A percentile compares a stretch with the other conserved stretches of the same genome.
These are phyloP conservation scores for Rhincodon typus DNA, from an alignment of 2,797 vertebrate species.

Conservation along the genomic window DNA sequence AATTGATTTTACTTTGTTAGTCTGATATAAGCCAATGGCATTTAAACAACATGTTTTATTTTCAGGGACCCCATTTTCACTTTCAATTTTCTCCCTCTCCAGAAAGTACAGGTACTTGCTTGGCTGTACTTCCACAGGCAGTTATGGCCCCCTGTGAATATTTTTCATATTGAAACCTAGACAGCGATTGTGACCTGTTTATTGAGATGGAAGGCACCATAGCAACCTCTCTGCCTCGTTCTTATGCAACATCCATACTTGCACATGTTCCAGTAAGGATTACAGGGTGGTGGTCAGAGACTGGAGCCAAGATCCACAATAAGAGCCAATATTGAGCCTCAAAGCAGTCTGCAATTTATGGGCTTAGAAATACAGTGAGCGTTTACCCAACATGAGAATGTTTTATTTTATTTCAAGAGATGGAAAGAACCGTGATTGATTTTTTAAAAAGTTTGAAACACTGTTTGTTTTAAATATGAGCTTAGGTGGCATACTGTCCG, in stretches of 20 bases:
- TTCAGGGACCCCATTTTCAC: not conserved
- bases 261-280: not conserved
- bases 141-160: not conserved
- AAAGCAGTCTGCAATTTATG: not conserved
- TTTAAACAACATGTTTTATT: not conserved
- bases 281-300: not conserved
- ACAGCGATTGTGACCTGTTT: not conserved
- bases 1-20: not conserved
- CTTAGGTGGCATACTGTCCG: not conserved
- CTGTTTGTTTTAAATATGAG: not conserved
- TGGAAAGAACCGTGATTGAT: not conserved
- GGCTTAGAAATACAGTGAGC: not conserved
- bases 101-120: not conserved
- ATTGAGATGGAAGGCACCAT: not conserved
- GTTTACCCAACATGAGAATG: not conserved
- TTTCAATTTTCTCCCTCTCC: not conserved
- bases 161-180: not conserved
- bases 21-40: not conserved
- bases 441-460: not conserved
- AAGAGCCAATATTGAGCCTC: not conserved
- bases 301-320: not conserved
- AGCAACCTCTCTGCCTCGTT: not conserved
- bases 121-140: not conserved
- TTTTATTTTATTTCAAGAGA: not conserved
- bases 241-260: not conserved